Conservation (phyloP, 2,888 invertebrate species). For the Cremastinae sp. region DNA sequence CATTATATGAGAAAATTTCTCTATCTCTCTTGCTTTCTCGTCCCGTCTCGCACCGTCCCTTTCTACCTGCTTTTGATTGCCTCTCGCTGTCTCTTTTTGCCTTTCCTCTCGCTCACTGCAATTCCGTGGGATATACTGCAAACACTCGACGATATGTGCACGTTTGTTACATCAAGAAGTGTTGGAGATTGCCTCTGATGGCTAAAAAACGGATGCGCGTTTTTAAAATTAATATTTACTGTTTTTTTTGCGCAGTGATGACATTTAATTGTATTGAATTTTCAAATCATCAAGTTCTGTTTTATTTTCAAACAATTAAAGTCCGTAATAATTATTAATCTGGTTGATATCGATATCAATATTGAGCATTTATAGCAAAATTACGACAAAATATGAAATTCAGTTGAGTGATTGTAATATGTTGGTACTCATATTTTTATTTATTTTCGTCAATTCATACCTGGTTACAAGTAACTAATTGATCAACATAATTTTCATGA, state of each 20-base stretch:
- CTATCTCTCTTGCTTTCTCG: background rate
- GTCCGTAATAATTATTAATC: no score
- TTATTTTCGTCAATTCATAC: constrained; percentile 19
- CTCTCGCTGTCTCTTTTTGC: background rate
- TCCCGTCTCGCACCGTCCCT: background rate
- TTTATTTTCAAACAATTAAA: no score
- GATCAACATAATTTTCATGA: constrained; percentile 25
- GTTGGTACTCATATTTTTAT: background rate
- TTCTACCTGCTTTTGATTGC: background rate
- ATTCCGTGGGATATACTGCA: constrained; percentile 8
- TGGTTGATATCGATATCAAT: no score
- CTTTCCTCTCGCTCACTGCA: background rate
- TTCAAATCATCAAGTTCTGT: no score
- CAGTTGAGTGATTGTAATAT: background rate
- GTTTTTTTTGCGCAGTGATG: no score
- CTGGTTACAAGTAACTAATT: constrained; percentile 22
- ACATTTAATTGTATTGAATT: no score
- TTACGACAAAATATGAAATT: background rate
- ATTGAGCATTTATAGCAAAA: background rate
- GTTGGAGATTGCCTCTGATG: constrained; percentile 1
- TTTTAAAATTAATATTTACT: background rate
- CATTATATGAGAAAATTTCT: constrained; percentile 55
- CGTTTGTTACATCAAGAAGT: constrained; percentile 22
- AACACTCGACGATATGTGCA: constrained; percentile 7
- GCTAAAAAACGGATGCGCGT: background rate